Base-by-base conservation (phyloP, 2,888 invertebrate genomes). In the Hetaerina titia region DNA sequence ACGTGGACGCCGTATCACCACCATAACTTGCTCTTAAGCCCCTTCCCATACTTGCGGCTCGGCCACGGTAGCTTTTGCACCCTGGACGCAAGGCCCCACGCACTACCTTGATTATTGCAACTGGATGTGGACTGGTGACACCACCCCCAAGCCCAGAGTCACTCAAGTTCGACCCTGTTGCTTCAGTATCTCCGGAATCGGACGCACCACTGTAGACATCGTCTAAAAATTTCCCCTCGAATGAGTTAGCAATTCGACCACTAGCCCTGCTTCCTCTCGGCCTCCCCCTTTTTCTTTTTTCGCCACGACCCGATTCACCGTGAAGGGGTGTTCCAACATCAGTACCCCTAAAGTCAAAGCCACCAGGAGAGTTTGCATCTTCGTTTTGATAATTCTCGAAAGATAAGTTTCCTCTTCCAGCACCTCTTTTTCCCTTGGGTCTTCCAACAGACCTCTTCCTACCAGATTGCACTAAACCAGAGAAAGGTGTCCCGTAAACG, bases 11-110 rank as follows among this genome's bases (percentile, higher is more conserved):
- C 2, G 57, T n/a, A 11, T 92, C 92, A n/a, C 31, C 56, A 58
- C 22, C 57, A n/a, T 92, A 92, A n/a, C 31, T 57, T n/a, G 69
- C 11, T 56, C 69, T 92, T 4, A 69, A 92, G 8, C 92, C 92
- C 69, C 92, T 92, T 22, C 92, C 92, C 69, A 92, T 74, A 74
- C 69, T 13, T 22, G 92, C 69, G 4, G 92, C 92, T n/a, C 92
- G 92, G 22, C 92, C 92, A 56, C 92, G 45, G 69, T 92, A 92
- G 56, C 92, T 92, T 45, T 92, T 92, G 57, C 92, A 92, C n/a
- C 92, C 92, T n/a, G 92, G 92, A 56, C 92, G 64, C 22, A 92
- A 57, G 15, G 92, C 92, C 6, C 92, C 92, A 56, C 92, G 64
- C 22, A 5, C 56, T 9, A 45, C 64, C 64, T 69, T 90, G 64